These are phyloP conservation scores for Pteropus rufus DNA, from an alignment of 2,797 vertebrate genomes.

Conservation along the genomic window DNA sequence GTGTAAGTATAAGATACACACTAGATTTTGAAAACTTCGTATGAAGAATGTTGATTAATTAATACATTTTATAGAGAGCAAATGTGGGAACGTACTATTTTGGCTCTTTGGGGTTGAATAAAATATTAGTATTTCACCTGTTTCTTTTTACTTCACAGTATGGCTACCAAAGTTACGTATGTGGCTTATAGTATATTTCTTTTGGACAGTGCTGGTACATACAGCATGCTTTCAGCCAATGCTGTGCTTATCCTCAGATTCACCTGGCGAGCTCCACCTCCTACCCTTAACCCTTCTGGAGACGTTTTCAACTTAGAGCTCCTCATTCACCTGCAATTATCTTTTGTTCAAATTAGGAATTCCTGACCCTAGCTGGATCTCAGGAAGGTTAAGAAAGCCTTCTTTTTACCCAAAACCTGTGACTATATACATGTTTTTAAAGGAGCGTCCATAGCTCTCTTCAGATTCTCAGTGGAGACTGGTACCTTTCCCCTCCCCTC, in stretches of 20 bases:
- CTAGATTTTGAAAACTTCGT: neutral
- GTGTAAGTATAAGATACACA: accelerated
- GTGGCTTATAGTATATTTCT: neutral
- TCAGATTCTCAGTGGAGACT: neutral
- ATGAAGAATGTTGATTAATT: neutral
- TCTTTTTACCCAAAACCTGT: neutral
- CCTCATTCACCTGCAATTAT: neutral
- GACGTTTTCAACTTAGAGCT: neutral
- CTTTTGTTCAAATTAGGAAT: neutral
- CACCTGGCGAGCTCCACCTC: neutral
- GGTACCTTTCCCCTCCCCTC: neutral
- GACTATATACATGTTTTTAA: neutral
- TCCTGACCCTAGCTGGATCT: neutral
- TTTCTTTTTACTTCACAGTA: neutral
- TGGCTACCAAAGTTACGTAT: neutral
- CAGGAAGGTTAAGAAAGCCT: neutral
- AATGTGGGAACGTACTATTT: neutral
- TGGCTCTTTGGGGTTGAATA: neutral
- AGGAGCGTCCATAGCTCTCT: neutral
- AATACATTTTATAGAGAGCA: neutral
- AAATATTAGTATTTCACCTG: neutral
- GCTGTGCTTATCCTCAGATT: neutral
- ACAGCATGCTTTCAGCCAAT: neutral
- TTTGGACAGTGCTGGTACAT: neutral
- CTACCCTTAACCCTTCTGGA: neutral